These are phyloP conservation scores for Neotoma lepida DNA, from an alignment of 2,113 vertebrate genomes.

Conservation along the genomic window DNA sequence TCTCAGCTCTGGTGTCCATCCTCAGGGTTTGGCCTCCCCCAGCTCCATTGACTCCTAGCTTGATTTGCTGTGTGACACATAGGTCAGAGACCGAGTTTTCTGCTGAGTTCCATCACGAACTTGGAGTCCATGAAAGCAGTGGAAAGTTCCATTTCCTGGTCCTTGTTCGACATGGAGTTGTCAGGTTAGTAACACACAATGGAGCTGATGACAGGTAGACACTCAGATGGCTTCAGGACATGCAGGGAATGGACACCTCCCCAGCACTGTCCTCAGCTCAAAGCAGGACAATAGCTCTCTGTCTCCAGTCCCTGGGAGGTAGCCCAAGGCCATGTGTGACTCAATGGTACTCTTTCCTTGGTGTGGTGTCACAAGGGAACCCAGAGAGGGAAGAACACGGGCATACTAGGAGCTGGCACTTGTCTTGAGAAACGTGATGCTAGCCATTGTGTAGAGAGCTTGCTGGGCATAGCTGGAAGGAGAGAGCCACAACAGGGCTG, in stretches of 20 bases:
- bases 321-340: background rate
- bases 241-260: background rate
- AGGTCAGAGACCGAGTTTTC: accelerated
- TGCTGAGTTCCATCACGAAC: background rate
- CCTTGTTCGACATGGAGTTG: background rate
- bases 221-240: background rate
- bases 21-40: background rate
- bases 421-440: background rate
- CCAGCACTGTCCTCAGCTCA: background rate
- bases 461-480: background rate
- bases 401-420: background rate
- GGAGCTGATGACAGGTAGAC: background rate
- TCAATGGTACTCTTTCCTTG: background rate
- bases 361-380: background rate
- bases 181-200: no score
- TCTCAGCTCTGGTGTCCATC: background rate
- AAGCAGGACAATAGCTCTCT: background rate
- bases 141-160: background rate
- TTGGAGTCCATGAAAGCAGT: background rate
- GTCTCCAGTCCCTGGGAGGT: background rate
- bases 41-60: background rate
- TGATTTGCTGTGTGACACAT: accelerated
- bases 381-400: no score
- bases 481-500: no score
- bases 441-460: background rate